phyloP scores from a whole-genome alignment of 2,113 vertebrate species.

The Psammodynastes pulverulentus region DNA sequence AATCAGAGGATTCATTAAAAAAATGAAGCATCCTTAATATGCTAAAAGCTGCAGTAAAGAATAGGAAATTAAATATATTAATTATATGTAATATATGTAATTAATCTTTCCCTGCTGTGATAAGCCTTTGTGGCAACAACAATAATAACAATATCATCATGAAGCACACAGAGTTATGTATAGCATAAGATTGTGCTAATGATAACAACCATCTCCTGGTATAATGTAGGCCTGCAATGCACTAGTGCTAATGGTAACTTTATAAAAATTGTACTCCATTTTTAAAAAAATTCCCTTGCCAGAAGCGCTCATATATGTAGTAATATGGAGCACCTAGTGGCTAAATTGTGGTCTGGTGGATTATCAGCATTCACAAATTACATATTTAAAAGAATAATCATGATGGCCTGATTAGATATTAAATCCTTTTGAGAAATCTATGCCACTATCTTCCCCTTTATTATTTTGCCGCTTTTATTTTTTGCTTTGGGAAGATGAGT shows the following conservation, averaged over 20 bases:
- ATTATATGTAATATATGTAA: neutral
- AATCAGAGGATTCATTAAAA: neutral
- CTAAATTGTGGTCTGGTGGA: slow-evolving; percentile 35
- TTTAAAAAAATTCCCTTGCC: neutral
- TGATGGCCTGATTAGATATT: neutral
- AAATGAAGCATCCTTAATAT: neutral
- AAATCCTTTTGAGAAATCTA: slow-evolving; percentile 15
- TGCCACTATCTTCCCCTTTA: neutral
- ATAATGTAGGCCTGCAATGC: neutral
- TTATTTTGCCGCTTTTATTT: slow-evolving; percentile 10
- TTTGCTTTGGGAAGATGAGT: neutral
- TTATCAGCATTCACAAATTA: slow-evolving; percentile 27
- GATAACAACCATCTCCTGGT: neutral
- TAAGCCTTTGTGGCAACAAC: neutral
- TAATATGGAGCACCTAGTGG: slow-evolving; percentile 18
- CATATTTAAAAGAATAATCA: slow-evolving; percentile 28
- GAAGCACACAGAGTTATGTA: neutral
- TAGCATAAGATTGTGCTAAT: neutral
- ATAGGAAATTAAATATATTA: neutral
- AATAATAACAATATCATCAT: neutral
- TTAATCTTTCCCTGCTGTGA: neutral
- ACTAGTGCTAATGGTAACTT: neutral
- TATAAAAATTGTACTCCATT: neutral
- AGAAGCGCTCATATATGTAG: neutral
- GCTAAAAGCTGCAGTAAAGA: neutral